Evolutionary conservation across 2,888 invertebrate species (phyloP).

Genomic region (Stegana nigrithorax): DNA sequence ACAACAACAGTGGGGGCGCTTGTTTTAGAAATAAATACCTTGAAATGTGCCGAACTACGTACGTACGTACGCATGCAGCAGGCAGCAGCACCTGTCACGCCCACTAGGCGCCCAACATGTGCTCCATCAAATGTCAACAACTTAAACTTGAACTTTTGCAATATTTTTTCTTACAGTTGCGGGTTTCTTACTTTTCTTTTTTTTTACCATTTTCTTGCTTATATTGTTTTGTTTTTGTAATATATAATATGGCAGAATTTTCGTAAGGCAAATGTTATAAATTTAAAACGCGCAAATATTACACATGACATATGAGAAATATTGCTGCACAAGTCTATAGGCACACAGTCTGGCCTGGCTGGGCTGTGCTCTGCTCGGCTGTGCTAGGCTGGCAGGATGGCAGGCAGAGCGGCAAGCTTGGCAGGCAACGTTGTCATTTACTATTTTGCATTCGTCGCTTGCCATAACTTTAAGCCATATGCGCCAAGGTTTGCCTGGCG

Average conservation of each 20-base stretch:
- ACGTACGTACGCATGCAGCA: constrained; percentile 24
- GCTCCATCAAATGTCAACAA: constrained; percentile 9
- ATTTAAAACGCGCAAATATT: constrained; percentile 26
- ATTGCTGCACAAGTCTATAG: too few relatives aligned
- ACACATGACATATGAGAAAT: constrained; percentile 5
- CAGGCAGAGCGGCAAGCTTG: not conserved
- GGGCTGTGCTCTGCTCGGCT: too few relatives aligned
- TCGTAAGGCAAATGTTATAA: constrained; percentile 12
- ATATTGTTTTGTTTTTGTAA: too few relatives aligned
- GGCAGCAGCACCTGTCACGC: constrained; percentile 4
- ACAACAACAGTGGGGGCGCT: not conserved
- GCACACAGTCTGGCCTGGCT: too few relatives aligned
- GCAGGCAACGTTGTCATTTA: constrained; percentile 5
- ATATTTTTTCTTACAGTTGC: constrained; percentile 56
- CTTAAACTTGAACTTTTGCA: constrained; percentile 56
- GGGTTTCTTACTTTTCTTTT: constrained; percentile 42
- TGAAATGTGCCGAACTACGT: constrained; percentile 32
- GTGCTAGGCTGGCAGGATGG: too few relatives aligned
- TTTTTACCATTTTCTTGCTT: constrained; percentile 15
- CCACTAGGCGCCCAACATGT: not conserved
- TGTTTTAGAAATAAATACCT: constrained; percentile 61
- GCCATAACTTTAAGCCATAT: not conserved
- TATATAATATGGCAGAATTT: not conserved
- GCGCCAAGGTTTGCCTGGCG: not conserved
- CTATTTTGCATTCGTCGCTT: constrained; percentile 7